Conservation (phyloP, 2,888 invertebrate genomes). For the Eupithecia dodoneata region DNA sequence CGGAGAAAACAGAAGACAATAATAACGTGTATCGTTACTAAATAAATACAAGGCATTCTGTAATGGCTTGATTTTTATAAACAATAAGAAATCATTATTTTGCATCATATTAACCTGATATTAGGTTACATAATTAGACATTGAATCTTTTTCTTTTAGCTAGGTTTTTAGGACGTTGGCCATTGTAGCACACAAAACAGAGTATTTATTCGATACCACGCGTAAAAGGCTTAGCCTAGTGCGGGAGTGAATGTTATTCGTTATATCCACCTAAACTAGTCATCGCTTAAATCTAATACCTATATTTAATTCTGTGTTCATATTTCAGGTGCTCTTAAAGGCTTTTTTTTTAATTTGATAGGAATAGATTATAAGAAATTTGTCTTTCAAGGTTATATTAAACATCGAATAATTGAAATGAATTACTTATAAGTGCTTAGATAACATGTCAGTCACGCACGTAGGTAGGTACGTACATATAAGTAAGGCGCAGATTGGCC, state of each 20-base stretch:
- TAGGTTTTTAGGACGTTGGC: too few species aligned
- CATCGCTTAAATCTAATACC: too few species aligned
- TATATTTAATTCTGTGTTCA: too few species aligned
- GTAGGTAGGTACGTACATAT: neutral
- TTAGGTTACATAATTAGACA: neutral
- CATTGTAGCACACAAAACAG: too few species aligned
- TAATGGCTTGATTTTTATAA: neutral
- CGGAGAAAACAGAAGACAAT: constrained; percentile 11
- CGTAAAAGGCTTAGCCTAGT: too few species aligned
- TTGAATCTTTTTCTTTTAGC: neutral
- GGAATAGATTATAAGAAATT: neutral
- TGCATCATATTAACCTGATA: neutral
- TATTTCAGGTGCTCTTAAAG: too few species aligned
- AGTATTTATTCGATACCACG: too few species aligned
- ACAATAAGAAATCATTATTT: neutral
- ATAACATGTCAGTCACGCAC: constrained; percentile 27
- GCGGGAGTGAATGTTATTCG: too few species aligned
- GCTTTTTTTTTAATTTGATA: neutral
- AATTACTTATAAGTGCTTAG: constrained; percentile 7
- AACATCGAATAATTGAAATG: neutral
- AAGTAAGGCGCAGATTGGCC: constrained; percentile 22
- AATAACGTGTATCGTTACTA: constrained; percentile 23
- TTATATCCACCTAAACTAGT: too few species aligned
- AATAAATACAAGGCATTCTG: neutral
- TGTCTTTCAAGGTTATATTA: neutral